phyloP scores from a whole-genome alignment of 2,113 vertebrate genomes.

The Numida meleagris region DNA sequence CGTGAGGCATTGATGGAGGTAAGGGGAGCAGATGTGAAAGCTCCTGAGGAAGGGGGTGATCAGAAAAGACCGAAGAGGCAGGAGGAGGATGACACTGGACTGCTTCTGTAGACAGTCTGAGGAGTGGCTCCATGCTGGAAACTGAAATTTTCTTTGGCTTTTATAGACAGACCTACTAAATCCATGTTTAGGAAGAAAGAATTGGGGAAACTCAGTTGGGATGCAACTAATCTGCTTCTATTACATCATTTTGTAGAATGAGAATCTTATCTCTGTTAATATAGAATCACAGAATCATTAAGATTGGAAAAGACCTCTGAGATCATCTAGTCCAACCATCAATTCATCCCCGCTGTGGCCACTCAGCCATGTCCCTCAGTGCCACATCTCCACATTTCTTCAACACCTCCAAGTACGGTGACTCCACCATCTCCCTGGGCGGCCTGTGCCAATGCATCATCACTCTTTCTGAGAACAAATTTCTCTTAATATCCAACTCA shows the following conservation, averaged over 20 bases:
- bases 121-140: not conserved
- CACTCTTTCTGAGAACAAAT: too few relatives aligned
- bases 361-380: too few relatives aligned
- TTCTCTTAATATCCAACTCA: too few relatives aligned
- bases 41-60: not conserved
- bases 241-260: not conserved
- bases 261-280: not conserved
- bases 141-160: not conserved
- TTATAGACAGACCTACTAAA: not conserved
- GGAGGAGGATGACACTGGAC: not conserved
- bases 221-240: not conserved
- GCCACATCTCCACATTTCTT: too few relatives aligned
- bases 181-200: not conserved
- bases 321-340: too few relatives aligned
- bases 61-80: not conserved
- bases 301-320: too few relatives aligned
- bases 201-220: not conserved
- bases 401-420: too few relatives aligned
- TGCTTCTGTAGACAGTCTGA: not conserved
- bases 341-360: too few relatives aligned
- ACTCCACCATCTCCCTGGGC: too few relatives aligned
- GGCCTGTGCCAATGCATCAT: too few relatives aligned
- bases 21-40: not conserved
- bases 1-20: not conserved
- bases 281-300: not conserved